A percentile compares a stretch with the other conserved stretches of the same genome.
These are phyloP conservation scores for Hirtodrosophila trivittata DNA, from an alignment of 2,888 invertebrate genomes.

Conservation along the genomic window DNA sequence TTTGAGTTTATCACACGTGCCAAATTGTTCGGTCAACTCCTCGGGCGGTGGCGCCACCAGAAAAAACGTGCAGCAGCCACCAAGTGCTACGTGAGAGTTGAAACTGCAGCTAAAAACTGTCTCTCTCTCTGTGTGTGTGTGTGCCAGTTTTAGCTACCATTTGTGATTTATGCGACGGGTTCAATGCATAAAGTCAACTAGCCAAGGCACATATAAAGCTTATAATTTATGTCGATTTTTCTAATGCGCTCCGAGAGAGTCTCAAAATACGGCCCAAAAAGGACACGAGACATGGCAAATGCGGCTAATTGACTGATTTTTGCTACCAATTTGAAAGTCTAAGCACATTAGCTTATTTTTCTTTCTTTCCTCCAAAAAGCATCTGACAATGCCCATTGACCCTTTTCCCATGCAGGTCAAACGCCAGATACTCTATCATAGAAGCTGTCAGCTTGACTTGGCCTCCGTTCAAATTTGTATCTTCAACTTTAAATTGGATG, in stretches of 20 bases:
- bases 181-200: slow-evolving; percentile 77
- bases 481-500: too few species aligned
- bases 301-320: slow-evolving; percentile 64
- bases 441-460: background rate
- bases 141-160: slow-evolving; percentile 29
- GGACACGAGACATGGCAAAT: slow-evolving; percentile 29
- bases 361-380: background rate
- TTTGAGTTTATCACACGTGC: slow-evolving; percentile 78
- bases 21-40: slow-evolving; percentile 73
- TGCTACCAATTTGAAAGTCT: slow-evolving; percentile 40
- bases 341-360: slow-evolving; percentile 60
- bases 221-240: slow-evolving; percentile 70
- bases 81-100: slow-evolving; percentile 61
- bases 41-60: slow-evolving; percentile 41
- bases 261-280: background rate
- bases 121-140: slow-evolving; percentile 16
- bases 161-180: slow-evolving; percentile 71
- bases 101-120: slow-evolving; percentile 34
- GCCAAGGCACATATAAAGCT: slow-evolving; percentile 60
- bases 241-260: slow-evolving; percentile 28
- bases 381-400: slow-evolving; percentile 20
- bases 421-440: slow-evolving; percentile 12
- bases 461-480: too few species aligned
- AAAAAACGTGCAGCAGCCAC: slow-evolving; percentile 39
- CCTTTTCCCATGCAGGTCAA: slow-evolving; percentile 25